A percentile compares a stretch with the other conserved stretches of the same genome.
Evolutionary conservation across 2,888 invertebrate genomes (phyloP).

Genomic region (Drosophila cognata): DNA sequence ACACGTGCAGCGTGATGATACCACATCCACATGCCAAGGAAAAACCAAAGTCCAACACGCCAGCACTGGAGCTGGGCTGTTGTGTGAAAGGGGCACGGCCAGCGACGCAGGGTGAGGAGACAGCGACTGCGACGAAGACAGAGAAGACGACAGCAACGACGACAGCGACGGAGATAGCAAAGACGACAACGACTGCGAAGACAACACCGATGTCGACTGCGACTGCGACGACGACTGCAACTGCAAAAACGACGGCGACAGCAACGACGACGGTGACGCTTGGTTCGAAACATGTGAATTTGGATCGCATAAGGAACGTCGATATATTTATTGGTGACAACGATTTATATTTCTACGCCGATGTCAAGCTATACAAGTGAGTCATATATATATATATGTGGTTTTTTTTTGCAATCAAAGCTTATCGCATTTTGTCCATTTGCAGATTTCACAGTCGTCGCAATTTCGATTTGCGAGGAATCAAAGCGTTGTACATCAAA

Average conservation of each 20-base stretch:
- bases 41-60: slow-evolving; percentile 56
- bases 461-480: slow-evolving; percentile 78
- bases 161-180: background rate
- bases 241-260: background rate
- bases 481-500: slow-evolving; percentile 76
- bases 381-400: slow-evolving; percentile 31
- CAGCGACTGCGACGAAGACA: background rate
- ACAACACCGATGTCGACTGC: background rate
- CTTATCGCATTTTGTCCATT: slow-evolving; percentile 10
- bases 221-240: background rate
- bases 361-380: slow-evolving; percentile 76
- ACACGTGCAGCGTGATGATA: slow-evolving; percentile 68
- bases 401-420: slow-evolving; percentile 7
- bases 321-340: slow-evolving; percentile 83
- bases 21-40: slow-evolving; percentile 69
- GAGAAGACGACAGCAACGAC: slow-evolving; percentile 2
- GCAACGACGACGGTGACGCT: slow-evolving; percentile 17
- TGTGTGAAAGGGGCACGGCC: slow-evolving; percentile 44
- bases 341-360: slow-evolving; percentile 80
- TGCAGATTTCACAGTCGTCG: slow-evolving; percentile 77
- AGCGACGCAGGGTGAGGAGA: slow-evolving; percentile 2
- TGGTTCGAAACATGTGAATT: slow-evolving; percentile 61
- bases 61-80: slow-evolving; percentile 34
- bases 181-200: slow-evolving; percentile 33
- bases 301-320: slow-evolving; percentile 78